Conservation (phyloP, 2,888 invertebrate species). For the Tipula unca region DNA sequence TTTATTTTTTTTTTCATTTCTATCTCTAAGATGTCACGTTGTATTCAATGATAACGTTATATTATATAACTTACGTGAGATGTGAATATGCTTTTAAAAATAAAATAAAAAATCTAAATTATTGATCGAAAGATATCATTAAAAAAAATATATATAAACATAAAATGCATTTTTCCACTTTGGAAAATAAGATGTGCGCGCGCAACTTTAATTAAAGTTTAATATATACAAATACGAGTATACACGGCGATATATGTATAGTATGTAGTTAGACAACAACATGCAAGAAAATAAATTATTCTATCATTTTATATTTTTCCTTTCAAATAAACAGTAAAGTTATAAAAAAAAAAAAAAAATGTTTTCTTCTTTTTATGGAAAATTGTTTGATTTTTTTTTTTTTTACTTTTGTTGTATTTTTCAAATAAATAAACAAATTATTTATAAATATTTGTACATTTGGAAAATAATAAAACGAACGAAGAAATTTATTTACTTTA, state of each 20-base stretch:
- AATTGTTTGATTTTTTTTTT: background rate
- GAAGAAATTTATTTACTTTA: conserved; percentile 15
- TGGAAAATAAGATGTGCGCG: background rate
- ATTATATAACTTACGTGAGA: background rate
- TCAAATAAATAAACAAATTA: conserved; percentile 4
- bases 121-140: background rate
- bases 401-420: background rate
- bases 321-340: background rate
- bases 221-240: background rate
- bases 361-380: background rate
- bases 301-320: background rate
- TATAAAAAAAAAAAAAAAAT: background rate
- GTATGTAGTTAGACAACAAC: background rate
- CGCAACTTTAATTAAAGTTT: background rate
- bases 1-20: background rate
- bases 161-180: background rate
- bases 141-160: background rate
- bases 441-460: conserved; percentile 14
- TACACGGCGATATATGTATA: background rate
- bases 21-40: background rate
- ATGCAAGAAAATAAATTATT: background rate
- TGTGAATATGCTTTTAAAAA: background rate
- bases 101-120: background rate
- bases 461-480: conserved; percentile 1
- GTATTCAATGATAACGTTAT: background rate